Conservation (phyloP, 37 sponge, comb jelly and placozoan species). For the Halisarca cf. caerulea region DNA sequence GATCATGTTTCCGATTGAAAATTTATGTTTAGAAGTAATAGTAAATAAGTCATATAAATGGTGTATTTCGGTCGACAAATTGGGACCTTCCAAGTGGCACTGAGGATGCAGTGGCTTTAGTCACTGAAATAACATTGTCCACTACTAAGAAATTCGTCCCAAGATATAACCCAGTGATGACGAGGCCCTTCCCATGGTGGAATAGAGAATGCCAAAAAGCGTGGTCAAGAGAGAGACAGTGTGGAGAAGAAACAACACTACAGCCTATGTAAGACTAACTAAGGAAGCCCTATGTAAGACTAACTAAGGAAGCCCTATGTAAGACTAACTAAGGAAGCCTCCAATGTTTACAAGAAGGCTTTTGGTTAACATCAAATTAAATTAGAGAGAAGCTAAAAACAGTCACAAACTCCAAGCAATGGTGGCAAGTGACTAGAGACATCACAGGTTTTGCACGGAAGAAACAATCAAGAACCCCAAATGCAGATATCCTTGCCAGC, state of each 20-base stretch:
- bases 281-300: conserved; percentile 25
- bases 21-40: too few species aligned
- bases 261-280: conserved; percentile 16
- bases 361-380: conserved; percentile 10
- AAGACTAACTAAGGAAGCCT: conserved; percentile 15
- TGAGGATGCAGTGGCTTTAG: neutral
- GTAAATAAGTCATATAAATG: too few species aligned
- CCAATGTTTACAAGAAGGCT: neutral
- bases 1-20: too few species aligned
- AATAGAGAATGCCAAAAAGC: neutral
- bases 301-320: conserved; percentile 12
- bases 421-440: conserved; percentile 29
- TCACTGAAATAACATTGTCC: neutral
- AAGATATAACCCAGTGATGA: neutral
- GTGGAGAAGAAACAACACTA: neutral
- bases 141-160: conserved; percentile 22
- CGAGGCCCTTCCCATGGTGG: conserved; percentile 19
- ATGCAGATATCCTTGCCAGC: conserved; percentile 1
- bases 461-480: neutral
- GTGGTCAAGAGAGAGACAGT: conserved; percentile 1
- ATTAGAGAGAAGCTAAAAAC: conserved; percentile 23
- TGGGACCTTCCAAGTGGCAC: conserved; percentile 3
- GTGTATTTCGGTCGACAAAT: neutral
- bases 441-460: conserved; percentile 1
- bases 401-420: conserved; percentile 1